These are phyloP conservation scores for Pitta sordida DNA, from an alignment of 2,113 vertebrate species.

Conservation along the genomic window DNA sequence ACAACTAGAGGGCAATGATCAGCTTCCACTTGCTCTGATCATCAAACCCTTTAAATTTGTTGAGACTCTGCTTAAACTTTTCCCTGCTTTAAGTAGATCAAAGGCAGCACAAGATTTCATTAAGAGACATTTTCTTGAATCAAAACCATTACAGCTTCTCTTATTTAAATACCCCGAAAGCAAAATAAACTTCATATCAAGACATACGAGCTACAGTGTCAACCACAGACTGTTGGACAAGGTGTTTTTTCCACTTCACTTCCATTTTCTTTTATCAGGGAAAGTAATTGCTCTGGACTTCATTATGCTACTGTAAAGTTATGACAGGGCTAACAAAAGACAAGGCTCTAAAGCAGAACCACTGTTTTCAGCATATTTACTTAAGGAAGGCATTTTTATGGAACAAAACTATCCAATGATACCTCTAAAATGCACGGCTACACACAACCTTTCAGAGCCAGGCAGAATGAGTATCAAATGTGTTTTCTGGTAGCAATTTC, in stretches of 20 bases:
- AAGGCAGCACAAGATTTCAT: background rate
- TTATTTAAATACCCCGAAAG: background rate
- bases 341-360: background rate
- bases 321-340: slow-evolving; percentile 41
- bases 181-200: background rate
- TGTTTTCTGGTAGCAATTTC: background rate
- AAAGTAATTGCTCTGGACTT: slow-evolving; percentile 43
- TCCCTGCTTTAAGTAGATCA: background rate
- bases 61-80: background rate
- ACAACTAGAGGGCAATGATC: slow-evolving; percentile 63
- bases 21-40: slow-evolving; percentile 15
- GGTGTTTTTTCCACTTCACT: background rate
- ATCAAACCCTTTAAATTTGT: background rate
- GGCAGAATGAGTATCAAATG: background rate
- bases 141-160: background rate
- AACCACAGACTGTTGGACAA: background rate
- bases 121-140: background rate
- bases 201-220: background rate
- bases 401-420: background rate
- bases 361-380: background rate
- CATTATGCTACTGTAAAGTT: slow-evolving; percentile 1
- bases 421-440: background rate
- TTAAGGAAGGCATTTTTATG: background rate
- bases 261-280: background rate
- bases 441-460: background rate